Percentiles rank a stretch among this genome's conserved stretches.
These are phyloP conservation scores for Marronus borbonicus DNA, from an alignment of 2,888 invertebrate species.

Conservation along the genomic window DNA sequence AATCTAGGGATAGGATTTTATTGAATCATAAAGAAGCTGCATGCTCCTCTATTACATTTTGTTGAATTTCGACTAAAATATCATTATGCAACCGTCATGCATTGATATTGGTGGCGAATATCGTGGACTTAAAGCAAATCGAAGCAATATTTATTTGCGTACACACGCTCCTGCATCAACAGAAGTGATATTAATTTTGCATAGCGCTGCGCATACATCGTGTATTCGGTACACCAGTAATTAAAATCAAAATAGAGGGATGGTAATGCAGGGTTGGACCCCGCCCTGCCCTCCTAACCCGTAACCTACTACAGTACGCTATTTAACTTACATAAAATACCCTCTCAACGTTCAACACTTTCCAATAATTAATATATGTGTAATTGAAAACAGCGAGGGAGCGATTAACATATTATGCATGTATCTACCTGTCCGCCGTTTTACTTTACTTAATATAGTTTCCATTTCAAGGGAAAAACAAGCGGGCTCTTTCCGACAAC, in stretches of 20 bases:
- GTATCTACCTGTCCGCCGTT: slow-evolving; percentile 40
- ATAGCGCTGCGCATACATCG: neutral
- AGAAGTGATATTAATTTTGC: neutral
- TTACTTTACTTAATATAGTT: slow-evolving; percentile 25
- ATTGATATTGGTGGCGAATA: too few species aligned
- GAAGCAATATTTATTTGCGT: too few species aligned
- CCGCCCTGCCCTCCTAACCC: slow-evolving; percentile 61
- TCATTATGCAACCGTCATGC: too few species aligned
- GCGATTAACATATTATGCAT: slow-evolving; percentile 59
- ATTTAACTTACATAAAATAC: slow-evolving; percentile 70
- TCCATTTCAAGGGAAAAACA: slow-evolving; percentile 49
- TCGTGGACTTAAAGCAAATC: too few species aligned
- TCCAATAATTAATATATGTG: slow-evolving; percentile 68
- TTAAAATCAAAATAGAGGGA: slow-evolving; percentile 56
- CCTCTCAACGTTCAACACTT: slow-evolving; percentile 69
- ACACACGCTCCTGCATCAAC: too few species aligned
- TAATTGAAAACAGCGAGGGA: slow-evolving; percentile 70
- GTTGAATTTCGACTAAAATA: too few species aligned
- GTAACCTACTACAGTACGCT: slow-evolving; percentile 70
- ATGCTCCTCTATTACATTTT: too few species aligned
- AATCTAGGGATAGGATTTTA: too few species aligned
- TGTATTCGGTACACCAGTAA: neutral
- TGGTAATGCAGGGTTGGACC: slow-evolving; percentile 65
- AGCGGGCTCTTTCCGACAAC: slow-evolving; percentile 55
- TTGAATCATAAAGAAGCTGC: too few species aligned